Evolutionary conservation across 1,140 invertebrate species (phyloP).

Genomic region (Laupala kohalensis): DNA sequence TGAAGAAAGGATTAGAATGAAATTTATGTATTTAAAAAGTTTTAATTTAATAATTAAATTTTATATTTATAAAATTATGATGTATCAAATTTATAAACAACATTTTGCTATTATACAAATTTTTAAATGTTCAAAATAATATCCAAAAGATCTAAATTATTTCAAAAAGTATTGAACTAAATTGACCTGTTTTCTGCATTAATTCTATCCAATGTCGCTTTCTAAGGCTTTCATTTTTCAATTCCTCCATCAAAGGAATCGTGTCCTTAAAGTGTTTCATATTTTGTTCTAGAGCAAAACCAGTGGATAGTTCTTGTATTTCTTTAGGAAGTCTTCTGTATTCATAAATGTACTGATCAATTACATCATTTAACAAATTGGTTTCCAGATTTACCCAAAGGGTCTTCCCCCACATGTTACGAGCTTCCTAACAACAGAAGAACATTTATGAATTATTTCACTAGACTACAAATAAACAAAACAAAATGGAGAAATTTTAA

Average conservation of each 20-base stretch:
- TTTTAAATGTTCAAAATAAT: no score
- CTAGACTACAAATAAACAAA: no score
- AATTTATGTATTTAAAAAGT: no score
- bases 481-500: no score
- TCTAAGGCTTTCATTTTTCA: constrained; percentile 80
- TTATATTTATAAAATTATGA: no score
- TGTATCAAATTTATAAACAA: no score
- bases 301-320: constrained; percentile 42
- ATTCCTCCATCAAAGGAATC: constrained; percentile 74
- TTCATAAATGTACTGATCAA: constrained; percentile 69
- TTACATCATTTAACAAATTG: constrained; percentile 67
- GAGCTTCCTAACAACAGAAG: constrained; percentile 31
- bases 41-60: no score
- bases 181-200: constrained; percentile 67
- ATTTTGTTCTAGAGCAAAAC: constrained; percentile 51
- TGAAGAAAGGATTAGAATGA: no score
- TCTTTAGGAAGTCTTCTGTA: constrained; percentile 48
- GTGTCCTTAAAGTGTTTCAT: constrained; percentile 82
- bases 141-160: no score
- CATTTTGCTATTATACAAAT: no score
- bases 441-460: no score
- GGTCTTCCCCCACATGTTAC: constrained; percentile 69
- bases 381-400: constrained; percentile 78
- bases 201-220: constrained; percentile 78
- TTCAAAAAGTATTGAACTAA: no score